Conservation (phyloP, 1,140 invertebrate genomes). For the Paracyclopina nana region DNA sequence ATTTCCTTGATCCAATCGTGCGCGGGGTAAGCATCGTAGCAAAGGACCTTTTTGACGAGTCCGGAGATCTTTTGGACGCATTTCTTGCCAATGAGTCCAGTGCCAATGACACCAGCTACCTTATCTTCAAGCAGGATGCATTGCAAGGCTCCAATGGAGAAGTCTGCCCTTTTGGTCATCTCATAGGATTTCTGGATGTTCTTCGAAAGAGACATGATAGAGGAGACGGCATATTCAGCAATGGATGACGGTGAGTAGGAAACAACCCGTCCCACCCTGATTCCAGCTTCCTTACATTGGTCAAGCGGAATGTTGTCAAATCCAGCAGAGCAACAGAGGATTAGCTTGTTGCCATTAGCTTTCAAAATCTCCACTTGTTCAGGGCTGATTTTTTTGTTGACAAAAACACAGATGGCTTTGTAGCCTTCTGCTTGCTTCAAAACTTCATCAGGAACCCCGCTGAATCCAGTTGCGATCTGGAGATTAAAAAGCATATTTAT, state of each 20-base stretch:
- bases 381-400: constrained; percentile 13
- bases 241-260: constrained; percentile 12
- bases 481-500: too few relatives aligned
- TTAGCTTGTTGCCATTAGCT: constrained; percentile 14
- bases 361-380: constrained; percentile 2
- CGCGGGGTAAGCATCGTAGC: constrained; percentile 12
- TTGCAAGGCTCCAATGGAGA: constrained; percentile 2
- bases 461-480: not conserved
- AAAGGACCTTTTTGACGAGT: constrained; percentile 8
- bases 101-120: constrained; percentile 6
- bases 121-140: constrained; percentile 13
- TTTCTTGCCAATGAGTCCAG: constrained; percentile 13
- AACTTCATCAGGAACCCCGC: constrained; percentile 10
- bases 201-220: constrained; percentile 10
- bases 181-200: constrained; percentile 11
- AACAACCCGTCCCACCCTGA: not conserved
- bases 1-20: constrained; percentile 12
- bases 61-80: constrained; percentile 11
- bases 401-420: constrained; percentile 11
- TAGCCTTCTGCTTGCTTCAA: constrained; percentile 5
- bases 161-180: constrained; percentile 12
- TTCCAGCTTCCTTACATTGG: constrained; percentile 2
- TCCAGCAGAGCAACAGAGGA: constrained; percentile 10
- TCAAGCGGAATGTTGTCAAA: constrained; percentile 7
- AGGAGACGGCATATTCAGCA: constrained; percentile 12